Evolutionary conservation across 2,888 invertebrate species (phyloP).

Genomic region (Schizaphis graminum): DNA sequence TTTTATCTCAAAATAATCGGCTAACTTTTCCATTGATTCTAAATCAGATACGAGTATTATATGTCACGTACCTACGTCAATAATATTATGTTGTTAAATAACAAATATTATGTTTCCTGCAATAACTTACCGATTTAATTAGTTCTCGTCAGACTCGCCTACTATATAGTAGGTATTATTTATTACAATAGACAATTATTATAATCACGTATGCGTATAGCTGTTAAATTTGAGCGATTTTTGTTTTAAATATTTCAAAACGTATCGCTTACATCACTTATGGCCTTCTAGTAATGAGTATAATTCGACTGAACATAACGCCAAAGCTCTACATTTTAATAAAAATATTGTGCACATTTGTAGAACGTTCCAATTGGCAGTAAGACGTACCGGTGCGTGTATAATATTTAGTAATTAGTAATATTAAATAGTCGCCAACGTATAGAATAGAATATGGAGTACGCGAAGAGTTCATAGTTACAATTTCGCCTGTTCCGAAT

Average conservation of each 20-base stretch:
- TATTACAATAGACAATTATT: slow-evolving; percentile 4
- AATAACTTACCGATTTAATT: background rate
- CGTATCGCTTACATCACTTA: background rate
- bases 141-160: background rate
- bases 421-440: too few relatives aligned
- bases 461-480: background rate
- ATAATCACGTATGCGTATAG: background rate
- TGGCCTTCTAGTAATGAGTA: background rate
- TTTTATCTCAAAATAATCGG: too few relatives aligned
- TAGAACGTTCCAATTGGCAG: background rate
- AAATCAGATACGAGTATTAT: too few relatives aligned
- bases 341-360: background rate
- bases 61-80: too few relatives aligned
- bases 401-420: background rate
- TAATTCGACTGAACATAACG: background rate
- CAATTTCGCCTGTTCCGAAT: background rate
- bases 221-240: background rate
- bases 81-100: too few relatives aligned
- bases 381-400: background rate
- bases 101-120: background rate
- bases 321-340: background rate
- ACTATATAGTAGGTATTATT: background rate
- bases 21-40: too few relatives aligned
- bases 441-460: background rate
- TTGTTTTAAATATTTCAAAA: background rate